A percentile compares a stretch with the other conserved stretches of the same genome.
phyloP scores from a whole-genome alignment of 2,113 vertebrate genomes.

The Edolisoma coerulescens region DNA sequence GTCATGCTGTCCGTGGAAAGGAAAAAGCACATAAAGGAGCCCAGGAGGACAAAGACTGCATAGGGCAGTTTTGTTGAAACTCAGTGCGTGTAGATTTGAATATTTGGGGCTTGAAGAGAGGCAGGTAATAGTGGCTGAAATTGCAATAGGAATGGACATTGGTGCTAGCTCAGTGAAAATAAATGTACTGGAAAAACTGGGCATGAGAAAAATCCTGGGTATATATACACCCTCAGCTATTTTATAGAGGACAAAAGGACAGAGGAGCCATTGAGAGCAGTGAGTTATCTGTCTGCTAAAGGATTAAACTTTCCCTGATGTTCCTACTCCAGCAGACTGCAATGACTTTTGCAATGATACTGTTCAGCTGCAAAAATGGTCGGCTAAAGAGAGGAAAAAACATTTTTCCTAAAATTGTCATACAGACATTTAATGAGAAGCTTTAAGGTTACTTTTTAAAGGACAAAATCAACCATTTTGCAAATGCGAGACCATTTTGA shows the following conservation, averaged over 20 bases:
- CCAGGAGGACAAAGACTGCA: not conserved
- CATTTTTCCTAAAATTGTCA: not conserved
- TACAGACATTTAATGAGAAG: not conserved
- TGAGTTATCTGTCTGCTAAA: not conserved
- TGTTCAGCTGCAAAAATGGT: not conserved
- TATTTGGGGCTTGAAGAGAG: not conserved
- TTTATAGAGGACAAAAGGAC: constrained; percentile 47
- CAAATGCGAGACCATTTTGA: not conserved
- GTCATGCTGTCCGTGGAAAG: not conserved
- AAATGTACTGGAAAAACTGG: constrained; percentile 51
- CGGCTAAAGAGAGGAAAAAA: not conserved
- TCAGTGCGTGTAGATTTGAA: not conserved
- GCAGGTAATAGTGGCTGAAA: constrained; percentile 32
- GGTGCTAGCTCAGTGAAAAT: constrained; percentile 50
- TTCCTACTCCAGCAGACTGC: not conserved
- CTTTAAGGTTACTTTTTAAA: not conserved
- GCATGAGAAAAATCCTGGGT: not conserved
- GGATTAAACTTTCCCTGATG: not conserved
- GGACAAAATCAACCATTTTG: not conserved
- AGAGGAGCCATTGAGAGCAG: not conserved
- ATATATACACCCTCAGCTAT: not conserved
- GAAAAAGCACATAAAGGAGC: not conserved
- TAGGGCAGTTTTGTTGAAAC: not conserved
- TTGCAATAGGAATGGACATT: constrained; percentile 19
- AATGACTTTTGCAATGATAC: not conserved